Evolutionary conservation across 2,888 invertebrate genomes (phyloP).

Genomic region (Ptycholaimellus sp.): DNA sequence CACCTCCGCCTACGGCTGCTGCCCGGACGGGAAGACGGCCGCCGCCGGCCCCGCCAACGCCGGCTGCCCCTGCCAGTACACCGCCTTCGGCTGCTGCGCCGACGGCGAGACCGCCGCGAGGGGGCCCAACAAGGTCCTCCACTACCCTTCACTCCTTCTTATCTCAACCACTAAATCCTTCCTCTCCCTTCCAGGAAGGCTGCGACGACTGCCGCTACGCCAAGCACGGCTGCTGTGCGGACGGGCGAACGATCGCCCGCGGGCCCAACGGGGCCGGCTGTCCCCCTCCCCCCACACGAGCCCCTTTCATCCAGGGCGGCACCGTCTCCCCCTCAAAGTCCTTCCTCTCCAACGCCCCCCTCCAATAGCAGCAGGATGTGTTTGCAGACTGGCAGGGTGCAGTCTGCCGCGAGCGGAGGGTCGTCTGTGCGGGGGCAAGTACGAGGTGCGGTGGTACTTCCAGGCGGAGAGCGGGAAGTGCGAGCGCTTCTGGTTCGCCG

Average conservation of each 20-base stretch:
- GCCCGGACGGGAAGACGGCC: slow-evolving; percentile 53
- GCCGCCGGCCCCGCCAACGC: slow-evolving; percentile 58
- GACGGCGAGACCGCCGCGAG: slow-evolving; percentile 30
- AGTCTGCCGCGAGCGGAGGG: slow-evolving; percentile 10
- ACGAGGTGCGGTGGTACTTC: slow-evolving; percentile 50
- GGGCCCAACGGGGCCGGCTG: slow-evolving; percentile 20
- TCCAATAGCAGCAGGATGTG: slow-evolving; percentile 17
- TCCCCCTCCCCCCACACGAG: slow-evolving; percentile 20
- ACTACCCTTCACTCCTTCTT: too few species aligned
- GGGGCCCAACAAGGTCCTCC: too few species aligned
- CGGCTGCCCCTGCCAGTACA: slow-evolving; percentile 34
- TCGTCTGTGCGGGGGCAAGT: slow-evolving; percentile 9
- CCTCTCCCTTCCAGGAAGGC: too few species aligned
- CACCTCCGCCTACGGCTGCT: slow-evolving; percentile 51
- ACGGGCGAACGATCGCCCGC: slow-evolving; percentile 17
- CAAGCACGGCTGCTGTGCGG: slow-evolving; percentile 25
- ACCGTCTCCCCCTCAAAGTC: slow-evolving; percentile 10
- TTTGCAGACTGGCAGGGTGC: slow-evolving; percentile 21
- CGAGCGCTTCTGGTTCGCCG: slow-evolving; percentile 53
- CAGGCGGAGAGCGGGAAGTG: slow-evolving; percentile 43
- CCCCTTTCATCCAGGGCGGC: slow-evolving; percentile 20
- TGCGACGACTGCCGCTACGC: slow-evolving; percentile 35
- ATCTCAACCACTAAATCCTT: too few species aligned
- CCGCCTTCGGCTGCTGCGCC: slow-evolving; percentile 24
- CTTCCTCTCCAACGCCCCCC: slow-evolving; percentile 9